Evolutionary conservation across 2,113 vertebrate species (phyloP), one percentile per base, ranked within the genome.

Genomic region (Ceuthmochares aereus): DNA sequence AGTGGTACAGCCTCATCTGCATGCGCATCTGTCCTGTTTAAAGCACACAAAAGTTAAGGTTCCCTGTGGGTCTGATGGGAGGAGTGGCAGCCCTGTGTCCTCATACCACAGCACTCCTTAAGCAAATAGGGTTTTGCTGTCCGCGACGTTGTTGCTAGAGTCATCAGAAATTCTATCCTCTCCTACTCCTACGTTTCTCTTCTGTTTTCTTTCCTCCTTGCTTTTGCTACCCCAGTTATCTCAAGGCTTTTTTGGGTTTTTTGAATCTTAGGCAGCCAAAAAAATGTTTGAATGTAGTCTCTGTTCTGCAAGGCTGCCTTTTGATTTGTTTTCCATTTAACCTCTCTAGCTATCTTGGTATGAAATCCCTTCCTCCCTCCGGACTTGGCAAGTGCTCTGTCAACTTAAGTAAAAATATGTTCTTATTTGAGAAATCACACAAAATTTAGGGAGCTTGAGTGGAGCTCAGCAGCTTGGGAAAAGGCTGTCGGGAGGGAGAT

Each of bases 331-430:
- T 94, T 83, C 68, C 60, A 55, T 88, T 94, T 95, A 91, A 86
- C 55, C 47, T 94, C 77, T 95, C 69, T 63, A 47, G 84, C 63
- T 95, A 63, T 93, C 93, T 89, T 94, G 87, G 85, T 95, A 90
- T 80, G 76, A 94, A 93, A 77, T 89, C 76, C 90, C 72, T 83
- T 60, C 82, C 75, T 90, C 84, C 76, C 75, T 64, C 58, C 1
- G 15, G 59, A 70, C 81, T 91, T 95, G 87, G 92, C 91, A 86
- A 73, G 82, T 63, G 19, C 79, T 96, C 87, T 70, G 54, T 83
- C 70, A 90, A 29, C 78, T 94, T 49, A 55, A 87, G 66, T 58
- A 47, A 54, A 85, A 95, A 62, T 47, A 76, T 3, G 22, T 91
- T 94, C 76, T 73, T 75, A 89, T 80, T 59, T 87, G 75, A 91